Evolutionary conservation across 2,113 vertebrate genomes (phyloP), one percentile per base, ranked within the genome.

Genomic region (Tachuris rubrigastra): DNA sequence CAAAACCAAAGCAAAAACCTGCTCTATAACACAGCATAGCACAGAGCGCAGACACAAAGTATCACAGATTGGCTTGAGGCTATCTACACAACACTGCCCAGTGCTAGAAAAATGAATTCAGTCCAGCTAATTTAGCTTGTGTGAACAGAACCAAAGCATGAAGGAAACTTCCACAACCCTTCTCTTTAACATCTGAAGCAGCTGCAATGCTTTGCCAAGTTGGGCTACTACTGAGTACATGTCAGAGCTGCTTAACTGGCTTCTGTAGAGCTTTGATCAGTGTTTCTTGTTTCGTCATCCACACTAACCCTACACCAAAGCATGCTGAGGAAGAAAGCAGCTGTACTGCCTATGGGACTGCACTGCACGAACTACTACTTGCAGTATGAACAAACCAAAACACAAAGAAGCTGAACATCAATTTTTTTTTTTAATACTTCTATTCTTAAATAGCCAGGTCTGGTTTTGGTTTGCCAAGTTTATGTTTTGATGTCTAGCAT

Each of bases 91-190:
- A 49, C n/a, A 46, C 28, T 23, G 41, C 41, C 14, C 60, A 27
- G 23, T 8, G 37, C 41, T 49, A 68, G 16, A 31, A 79, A 73
- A 74, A 76, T 17, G 1, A 68, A 65, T 41, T 85, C 46, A n/a
- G 28, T 39, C 20, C 24, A 44, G 19, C 8, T 72, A 17, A 79
- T 39, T 72, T 10, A 78, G 47, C 33, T 33, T 55, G 23, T 0
- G 0, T 17, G 47, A 75, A 65, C 0, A 2, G 62, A 25, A 67
- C 56, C 12, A 56, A 56, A 60, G 35, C 30, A 68, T 0, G 65
- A 18, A 56, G 24, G 10, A 42, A 72, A 12, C 27, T 56, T 52
- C 23, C 27, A 21, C 52, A 79, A 72, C 16, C 42, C 18, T 42
- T 44, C 37, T 68, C 59, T 25, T 69, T 35, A 33, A 2, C 21